These are phyloP conservation scores for Amblyornis subalaris DNA, from an alignment of 2,113 vertebrate species.

Conservation along the genomic window DNA sequence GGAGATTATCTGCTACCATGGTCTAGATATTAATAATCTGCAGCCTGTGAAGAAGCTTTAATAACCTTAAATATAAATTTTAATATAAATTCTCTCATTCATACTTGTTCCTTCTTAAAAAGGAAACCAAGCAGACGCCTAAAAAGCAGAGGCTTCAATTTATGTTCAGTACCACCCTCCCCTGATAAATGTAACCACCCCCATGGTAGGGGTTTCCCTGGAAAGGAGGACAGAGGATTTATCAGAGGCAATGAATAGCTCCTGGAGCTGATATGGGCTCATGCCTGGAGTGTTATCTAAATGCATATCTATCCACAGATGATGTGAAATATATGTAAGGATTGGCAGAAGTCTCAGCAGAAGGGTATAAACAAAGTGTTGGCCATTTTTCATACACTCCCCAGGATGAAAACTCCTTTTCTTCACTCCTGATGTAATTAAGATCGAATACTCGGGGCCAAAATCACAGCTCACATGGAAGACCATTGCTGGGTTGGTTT, in stretches of 20 bases:
- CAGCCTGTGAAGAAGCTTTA: background rate
- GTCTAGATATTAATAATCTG: conserved; percentile 26
- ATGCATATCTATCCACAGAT: background rate
- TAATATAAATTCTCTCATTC: conserved; percentile 19
- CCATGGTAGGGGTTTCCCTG: background rate
- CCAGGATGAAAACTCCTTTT: background rate
- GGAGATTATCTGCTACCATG: conserved; percentile 11
- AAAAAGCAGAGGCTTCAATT: background rate
- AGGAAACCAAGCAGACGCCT: background rate
- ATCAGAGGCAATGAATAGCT: background rate
- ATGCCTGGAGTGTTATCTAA: background rate
- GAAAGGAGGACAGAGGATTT: background rate
- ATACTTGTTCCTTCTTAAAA: background rate
- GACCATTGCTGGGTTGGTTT: background rate
- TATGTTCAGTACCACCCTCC: background rate
- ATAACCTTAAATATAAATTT: conserved; percentile 42
- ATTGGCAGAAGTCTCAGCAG: background rate
- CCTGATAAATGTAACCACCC: background rate
- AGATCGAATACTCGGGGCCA: background rate
- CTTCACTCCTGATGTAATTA: background rate
- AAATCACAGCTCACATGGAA: background rate
- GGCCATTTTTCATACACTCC: background rate
- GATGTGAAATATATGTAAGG: background rate
- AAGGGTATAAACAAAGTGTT: background rate
- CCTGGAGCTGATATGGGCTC: background rate